These are phyloP conservation scores for Brenthis ino DNA, from an alignment of 2,888 invertebrate species.

Conservation along the genomic window DNA sequence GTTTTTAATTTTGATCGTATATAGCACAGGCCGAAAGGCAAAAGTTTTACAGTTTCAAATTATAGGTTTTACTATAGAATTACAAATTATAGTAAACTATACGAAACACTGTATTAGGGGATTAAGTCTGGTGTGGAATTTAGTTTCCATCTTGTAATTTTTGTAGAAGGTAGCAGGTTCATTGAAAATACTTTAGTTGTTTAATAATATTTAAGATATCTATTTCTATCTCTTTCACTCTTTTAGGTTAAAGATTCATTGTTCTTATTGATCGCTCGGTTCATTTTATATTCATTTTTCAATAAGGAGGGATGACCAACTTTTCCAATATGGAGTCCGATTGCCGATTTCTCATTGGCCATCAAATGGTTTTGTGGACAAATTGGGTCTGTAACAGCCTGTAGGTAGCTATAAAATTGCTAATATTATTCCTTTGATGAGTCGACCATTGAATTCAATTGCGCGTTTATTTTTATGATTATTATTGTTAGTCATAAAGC, in stretches of 20 bases:
- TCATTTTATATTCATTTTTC: slow-evolving; percentile 31
- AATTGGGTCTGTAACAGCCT: slow-evolving; percentile 53
- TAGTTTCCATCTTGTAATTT: too few species aligned
- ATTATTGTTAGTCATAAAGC: slow-evolving; percentile 10
- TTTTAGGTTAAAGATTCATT: slow-evolving; percentile 13
- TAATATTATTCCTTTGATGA: slow-evolving; percentile 26
- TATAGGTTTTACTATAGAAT: neutral
- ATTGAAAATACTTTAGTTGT: neutral
- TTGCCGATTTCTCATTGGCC: slow-evolving; percentile 59
- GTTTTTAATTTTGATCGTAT: slow-evolving; percentile 33
- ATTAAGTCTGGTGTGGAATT: too few species aligned
- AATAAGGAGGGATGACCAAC: slow-evolving; percentile 43
- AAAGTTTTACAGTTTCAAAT: neutral
- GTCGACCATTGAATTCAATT: slow-evolving; percentile 22
- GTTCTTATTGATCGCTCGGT: slow-evolving; percentile 34
- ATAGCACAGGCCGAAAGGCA: neutral
- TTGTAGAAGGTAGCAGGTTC: neutral
- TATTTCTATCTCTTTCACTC: slow-evolving; percentile 5
- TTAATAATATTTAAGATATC: neutral
- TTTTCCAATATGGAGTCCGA: slow-evolving; percentile 49
- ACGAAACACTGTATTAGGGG: too few species aligned
- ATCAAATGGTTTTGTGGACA: slow-evolving; percentile 66
- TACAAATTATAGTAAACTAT: too few species aligned
- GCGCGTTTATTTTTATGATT: slow-evolving; percentile 23
- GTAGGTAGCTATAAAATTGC: slow-evolving; percentile 36